Base-by-base conservation (phyloP, 2,797 vertebrate genomes). In the Ptychadena robeensis region DNA sequence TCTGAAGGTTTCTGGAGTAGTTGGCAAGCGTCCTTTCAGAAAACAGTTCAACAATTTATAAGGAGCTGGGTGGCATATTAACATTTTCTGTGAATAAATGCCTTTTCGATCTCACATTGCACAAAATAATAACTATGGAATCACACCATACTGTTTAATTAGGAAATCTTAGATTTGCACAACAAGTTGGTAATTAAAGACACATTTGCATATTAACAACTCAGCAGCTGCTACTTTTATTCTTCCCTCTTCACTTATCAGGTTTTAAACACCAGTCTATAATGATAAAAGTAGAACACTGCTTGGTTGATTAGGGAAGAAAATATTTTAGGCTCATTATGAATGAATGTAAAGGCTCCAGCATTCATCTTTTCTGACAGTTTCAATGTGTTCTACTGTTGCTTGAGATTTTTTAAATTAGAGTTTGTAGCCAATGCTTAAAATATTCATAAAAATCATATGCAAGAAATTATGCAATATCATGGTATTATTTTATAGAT, bases 121-220 rank as follows among this genome's bases (percentile, higher is more conserved):
- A 25, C 7, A 44, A 82, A 63, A 76, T 66, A 73, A 81, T 69
- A 82, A 67, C 65, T 70, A 34, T 38, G 40, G 74, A 79, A 73
- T 71, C 53, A 37, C 61, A 79, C 70, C 61, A 79, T 53, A 83
- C 61, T 73, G 82, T 79, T 79, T 83, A 79, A 79, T 79, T 78
- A 83, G 68, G 9, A 64, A 73, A 79, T 73, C 76, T 61, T 79
- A 73, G 61, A 73, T 74, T 83, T 79, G 40, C 9, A 63, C 67
- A 83, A 73, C 82, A 83, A 83, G 82, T 83, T 83, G 44, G 68
- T 83, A 83, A 83, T 83, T 83, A 83, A 79, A 79, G 69, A 79
- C 9, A 57, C 32, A 83, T 83, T 83, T 79, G 63, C 82, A 83
- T 83, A 83, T 83, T 83, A 79, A 83, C 61, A 79, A 73, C 82